Percentiles rank a stretch among this genome's conserved stretches.
Conservation (phyloP, 2,113 vertebrate species). For the Ceyx cyanopectus region DNA sequence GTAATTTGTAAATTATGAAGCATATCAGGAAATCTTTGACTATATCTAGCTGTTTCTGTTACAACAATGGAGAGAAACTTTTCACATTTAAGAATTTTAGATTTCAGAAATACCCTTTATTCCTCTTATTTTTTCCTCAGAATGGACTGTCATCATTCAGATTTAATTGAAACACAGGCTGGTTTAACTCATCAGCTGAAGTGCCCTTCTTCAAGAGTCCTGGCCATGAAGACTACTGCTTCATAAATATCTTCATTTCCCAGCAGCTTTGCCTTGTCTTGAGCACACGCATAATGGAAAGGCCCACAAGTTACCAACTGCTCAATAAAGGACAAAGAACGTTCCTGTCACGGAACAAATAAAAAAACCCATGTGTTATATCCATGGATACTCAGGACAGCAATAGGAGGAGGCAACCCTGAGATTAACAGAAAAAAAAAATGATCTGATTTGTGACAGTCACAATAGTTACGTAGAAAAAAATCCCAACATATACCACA, state of each 20-base stretch:
- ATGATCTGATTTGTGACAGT: neutral
- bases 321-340: neutral
- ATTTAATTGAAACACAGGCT: neutral
- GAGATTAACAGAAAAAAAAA: neutral
- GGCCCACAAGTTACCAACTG: neutral
- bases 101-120: neutral
- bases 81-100: neutral
- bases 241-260: neutral
- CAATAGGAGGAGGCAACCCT: neutral
- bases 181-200: neutral
- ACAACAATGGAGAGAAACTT: neutral
- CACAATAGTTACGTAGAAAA: neutral
- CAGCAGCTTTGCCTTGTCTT: neutral
- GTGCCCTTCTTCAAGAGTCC: neutral
- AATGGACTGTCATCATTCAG: neutral
- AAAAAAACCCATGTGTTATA: neutral
- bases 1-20: neutral
- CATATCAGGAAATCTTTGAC: neutral
- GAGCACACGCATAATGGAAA: neutral
- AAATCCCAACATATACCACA: neutral
- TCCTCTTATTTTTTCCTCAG: neutral
- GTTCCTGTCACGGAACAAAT: neutral
- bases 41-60: neutral
- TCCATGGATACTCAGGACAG: neutral
- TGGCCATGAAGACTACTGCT: neutral